Base-by-base conservation (phyloP, 2,888 invertebrate species). In the Dichetophora obliterata region DNA sequence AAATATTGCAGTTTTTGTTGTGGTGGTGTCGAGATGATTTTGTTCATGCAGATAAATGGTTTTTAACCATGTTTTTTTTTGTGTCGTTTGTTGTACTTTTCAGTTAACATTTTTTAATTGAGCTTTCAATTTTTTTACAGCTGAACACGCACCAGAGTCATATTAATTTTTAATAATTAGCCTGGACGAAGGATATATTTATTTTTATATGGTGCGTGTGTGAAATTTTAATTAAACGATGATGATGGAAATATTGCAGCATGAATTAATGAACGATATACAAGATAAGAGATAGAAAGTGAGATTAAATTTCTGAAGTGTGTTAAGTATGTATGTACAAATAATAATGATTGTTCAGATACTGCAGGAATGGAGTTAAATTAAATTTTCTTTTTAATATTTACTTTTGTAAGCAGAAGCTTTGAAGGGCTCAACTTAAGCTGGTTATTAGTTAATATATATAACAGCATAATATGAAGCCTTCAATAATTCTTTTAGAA, bases 161-260 rank as follows among this genome's bases (percentile, higher is more conserved):
- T 50, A 68, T 27, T 48, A 68, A 34, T 68, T 50, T 50, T 50
- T 43, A 68, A 50, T 68, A 68, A 68, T 68, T 68, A 68, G 68
- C 50, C 43, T 22, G 19, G 3, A 24, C 52, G 27, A 68, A 68
- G 52, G 68, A 8, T 24, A 19, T 48, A 9, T 50, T 50, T 63
- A 31, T 31, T 43, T 27, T 24, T 59, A 59, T 59, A 34, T 27
- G 16, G 63, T 8, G 14, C 54, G 16, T 66, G 16, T 22, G 19
- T 43, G 52, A 70, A 70, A 54, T 70, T 70, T 70, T 70, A 70
- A 70, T 70, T 70, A 70, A 70, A 70, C 52, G 52, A 68, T 50
- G 50, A 50, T 19, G 63, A 43, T 43, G 43, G 43, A 43, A 43
- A 43, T 43, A 43, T 43, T 22, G 37, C 8, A 8, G 31, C 19